Base-by-base conservation (phyloP, 2,113 vertebrate genomes). In the Elephas maximus region DNA sequence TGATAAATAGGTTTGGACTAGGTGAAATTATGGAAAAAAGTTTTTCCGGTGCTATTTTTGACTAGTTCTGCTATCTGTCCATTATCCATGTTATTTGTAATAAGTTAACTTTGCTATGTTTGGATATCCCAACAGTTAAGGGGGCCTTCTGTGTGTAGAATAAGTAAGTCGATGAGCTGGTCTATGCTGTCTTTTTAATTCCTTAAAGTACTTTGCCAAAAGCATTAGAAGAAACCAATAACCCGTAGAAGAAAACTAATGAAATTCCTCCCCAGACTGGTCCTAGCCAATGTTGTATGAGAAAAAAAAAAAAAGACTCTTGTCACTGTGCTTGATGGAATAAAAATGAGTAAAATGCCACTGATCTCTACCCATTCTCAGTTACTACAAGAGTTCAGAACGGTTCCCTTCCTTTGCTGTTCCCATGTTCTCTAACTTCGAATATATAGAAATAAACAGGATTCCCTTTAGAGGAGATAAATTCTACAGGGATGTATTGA, bases 261-360 rank as follows among this genome's bases (percentile, higher is more conserved):
- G 44, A 44, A 73, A 79, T 78, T 67, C 33, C n/a, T 85, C 71
- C 30, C 48, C 18, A 73, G 45, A 88, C 24, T 20, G 81, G 37
- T 21, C 6, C 17, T 53, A 74, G 21, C 41, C 30, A 90, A 21
- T 51, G 45, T 24, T 17, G n/a, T 30, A 57, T 41, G 30, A 65
- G 5, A 65, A 28, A 28, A 65, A 28, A 65, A 28, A 28, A 65
- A 28, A 28, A 65, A 28, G 26, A 26, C 0, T 60, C 18, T 21
- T 90, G n/a, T 53, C 45, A 51, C n/a, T 0, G 8, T 62, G 62
- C 48, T 83, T 28, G 17, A 20, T 41, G 48, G 8, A 88, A 93
- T 57, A 86, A 90, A 93, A 88, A 60, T 24, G 24, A 96, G 6
- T 86, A 12, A 96, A 96, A 76, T 57, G 88, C 21, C 33, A 65